Conservation (phyloP, 2,113 vertebrate genomes). For the Dipodomys merriami region DNA sequence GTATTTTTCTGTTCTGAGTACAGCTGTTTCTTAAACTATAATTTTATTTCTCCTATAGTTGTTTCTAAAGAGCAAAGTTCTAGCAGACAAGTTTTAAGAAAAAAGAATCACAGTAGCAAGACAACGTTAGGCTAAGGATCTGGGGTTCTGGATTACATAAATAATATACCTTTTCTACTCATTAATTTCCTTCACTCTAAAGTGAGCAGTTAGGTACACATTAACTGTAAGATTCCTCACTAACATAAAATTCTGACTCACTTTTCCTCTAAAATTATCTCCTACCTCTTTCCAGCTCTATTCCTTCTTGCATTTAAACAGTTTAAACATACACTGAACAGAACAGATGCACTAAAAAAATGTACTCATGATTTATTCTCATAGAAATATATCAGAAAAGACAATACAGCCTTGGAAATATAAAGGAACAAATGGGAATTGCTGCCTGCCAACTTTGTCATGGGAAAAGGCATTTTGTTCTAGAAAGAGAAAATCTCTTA, state of each 20-base stretch:
- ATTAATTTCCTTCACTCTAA: background rate
- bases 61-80: background rate
- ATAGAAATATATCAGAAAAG: conserved; percentile 36
- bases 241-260: background rate
- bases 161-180: background rate
- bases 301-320: conserved; percentile 2
- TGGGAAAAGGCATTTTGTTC: conserved; percentile 40
- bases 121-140: background rate
- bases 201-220: background rate
- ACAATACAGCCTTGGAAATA: conserved; percentile 45
- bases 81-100: background rate
- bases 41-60: background rate
- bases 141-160: background rate
- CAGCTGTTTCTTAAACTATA: conserved; percentile 28
- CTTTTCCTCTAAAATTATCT: background rate
- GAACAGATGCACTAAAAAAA: conserved; percentile 56
- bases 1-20: background rate
- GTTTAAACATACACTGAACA: conserved; percentile 44
- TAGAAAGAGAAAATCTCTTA: background rate
- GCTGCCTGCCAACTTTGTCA: conserved; percentile 47
- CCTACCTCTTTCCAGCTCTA: background rate
- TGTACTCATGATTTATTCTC: conserved; percentile 40
- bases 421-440: conserved; percentile 60
- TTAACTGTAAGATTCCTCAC: background rate
- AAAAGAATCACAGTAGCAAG: background rate